Conservation (phyloP, 2,888 invertebrate species). For the Cerastis leucographa region DNA sequence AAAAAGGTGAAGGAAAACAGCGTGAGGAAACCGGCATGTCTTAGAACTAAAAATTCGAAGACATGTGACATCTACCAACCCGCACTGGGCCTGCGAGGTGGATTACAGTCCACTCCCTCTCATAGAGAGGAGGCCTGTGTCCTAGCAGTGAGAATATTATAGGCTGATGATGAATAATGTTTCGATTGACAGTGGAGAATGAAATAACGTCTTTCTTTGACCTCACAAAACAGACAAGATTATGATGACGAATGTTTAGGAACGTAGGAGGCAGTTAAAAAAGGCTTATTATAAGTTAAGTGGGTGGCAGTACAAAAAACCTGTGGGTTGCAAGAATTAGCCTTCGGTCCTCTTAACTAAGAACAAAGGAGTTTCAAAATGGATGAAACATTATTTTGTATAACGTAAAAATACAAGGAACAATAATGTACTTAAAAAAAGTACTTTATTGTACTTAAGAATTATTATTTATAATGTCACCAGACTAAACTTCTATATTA, state of each 20-base stretch:
- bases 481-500: background rate
- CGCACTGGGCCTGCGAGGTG: no score
- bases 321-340: background rate
- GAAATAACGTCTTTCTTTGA: background rate
- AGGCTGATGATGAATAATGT: no score
- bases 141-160: no score
- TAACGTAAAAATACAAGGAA: background rate
- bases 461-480: constrained; percentile 15
- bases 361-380: background rate
- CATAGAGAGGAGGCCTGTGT: no score
- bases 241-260: background rate
- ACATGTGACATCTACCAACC: no score
- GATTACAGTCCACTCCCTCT: no score
- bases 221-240: background rate
- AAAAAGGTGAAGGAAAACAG: no score
- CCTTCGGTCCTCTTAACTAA: background rate
- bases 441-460: background rate
- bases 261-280: background rate
- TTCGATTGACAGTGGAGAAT: background rate
- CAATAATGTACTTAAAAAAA: background rate
- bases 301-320: background rate
- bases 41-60: no score
- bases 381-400: background rate
- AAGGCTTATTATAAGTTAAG: background rate
- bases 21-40: no score